Conservation (phyloP, 2,797 vertebrate species). For the Enteromius viviparus region DNA sequence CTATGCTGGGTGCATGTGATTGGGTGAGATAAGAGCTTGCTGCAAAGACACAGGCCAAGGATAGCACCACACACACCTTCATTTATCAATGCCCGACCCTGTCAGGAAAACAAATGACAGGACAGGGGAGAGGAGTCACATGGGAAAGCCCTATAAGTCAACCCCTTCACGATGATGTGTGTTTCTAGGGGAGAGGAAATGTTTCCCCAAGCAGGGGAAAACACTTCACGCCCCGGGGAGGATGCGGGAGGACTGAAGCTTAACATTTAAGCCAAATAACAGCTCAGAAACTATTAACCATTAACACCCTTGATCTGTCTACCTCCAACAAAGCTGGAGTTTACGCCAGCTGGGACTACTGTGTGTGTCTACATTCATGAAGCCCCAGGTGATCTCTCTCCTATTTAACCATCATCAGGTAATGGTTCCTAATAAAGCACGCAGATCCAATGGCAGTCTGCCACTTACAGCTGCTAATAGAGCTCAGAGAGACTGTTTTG, state of each 20-base stretch:
- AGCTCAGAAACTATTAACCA: conserved; percentile 1
- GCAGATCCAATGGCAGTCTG: background rate
- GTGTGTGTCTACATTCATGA: conserved; percentile 39
- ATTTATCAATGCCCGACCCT: conserved; percentile 45
- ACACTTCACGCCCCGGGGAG: background rate
- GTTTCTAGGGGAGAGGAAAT: conserved; percentile 33
- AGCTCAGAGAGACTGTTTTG: conserved; percentile 19
- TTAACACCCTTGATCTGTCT: background rate
- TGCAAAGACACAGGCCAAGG: conserved; percentile 34
- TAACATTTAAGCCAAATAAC: conserved; percentile 26
- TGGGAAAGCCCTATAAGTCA: conserved; percentile 41
- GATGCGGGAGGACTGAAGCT: background rate
- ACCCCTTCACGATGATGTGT: conserved; percentile 17
- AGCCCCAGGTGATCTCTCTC: conserved; percentile 37
- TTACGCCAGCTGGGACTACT: background rate
- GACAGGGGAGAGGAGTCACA: conserved; percentile 6
- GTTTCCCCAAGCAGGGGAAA: conserved; percentile 20
- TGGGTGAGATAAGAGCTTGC: conserved; percentile 4
- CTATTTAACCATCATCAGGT: conserved; percentile 48
- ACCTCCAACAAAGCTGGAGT: background rate
- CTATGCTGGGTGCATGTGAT: conserved; percentile 1
- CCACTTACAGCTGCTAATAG: background rate
- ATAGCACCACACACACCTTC: conserved; percentile 26
- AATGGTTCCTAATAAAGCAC: conserved; percentile 46
- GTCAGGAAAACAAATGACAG: conserved; percentile 49